A percentile compares a stretch with the other conserved stretches of the same genome.
Conservation (phyloP, 2,888 invertebrate genomes). For the Panopea generosa region DNA sequence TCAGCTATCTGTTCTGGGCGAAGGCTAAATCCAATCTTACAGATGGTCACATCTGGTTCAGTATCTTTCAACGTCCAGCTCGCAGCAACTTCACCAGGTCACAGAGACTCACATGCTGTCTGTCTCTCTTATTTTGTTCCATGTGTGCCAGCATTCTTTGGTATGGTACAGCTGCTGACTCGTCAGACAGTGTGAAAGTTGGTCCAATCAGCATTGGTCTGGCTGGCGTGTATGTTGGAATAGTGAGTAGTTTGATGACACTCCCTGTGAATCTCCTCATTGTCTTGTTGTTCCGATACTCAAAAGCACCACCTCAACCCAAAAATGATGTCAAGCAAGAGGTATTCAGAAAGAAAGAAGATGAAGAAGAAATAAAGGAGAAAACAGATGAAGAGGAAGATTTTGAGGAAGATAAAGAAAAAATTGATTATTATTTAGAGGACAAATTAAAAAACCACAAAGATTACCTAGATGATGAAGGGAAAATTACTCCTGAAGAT, state of each 20-base stretch:
- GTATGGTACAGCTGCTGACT: constrained; percentile 61
- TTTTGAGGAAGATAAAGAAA: constrained; percentile 10
- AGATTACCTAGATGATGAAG: constrained; percentile 12
- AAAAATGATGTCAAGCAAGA: constrained; percentile 20
- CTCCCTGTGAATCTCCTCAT: constrained; percentile 68
- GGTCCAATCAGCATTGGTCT: constrained; percentile 69
- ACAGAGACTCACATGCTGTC: constrained; percentile 73
- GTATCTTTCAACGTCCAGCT: constrained; percentile 85
- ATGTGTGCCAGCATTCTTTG: constrained; percentile 75
- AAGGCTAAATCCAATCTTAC: constrained; percentile 81
- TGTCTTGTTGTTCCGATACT: constrained; percentile 66
- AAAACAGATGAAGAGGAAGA: constrained; percentile 19
- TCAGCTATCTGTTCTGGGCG: constrained; percentile 83
- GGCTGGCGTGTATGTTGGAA: constrained; percentile 68
- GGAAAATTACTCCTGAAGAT: constrained; percentile 27
- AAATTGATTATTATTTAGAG: constrained; percentile 33
- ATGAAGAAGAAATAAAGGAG: constrained; percentile 12
- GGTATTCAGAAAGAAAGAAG: constrained; percentile 17
- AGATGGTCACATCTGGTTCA: constrained; percentile 86
- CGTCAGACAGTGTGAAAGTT: constrained; percentile 59
- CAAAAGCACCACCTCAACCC: constrained; percentile 39
- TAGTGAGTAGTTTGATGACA: constrained; percentile 65
- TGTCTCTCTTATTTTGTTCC: constrained; percentile 71
- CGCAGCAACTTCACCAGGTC: constrained; percentile 84
- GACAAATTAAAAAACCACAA: constrained; percentile 47